A percentile compares a stretch with the other conserved stretches of the same genome.
These are phyloP conservation scores for Alligator mississippiensis DNA, from an alignment of 2,113 vertebrate genomes.

Conservation along the genomic window DNA sequence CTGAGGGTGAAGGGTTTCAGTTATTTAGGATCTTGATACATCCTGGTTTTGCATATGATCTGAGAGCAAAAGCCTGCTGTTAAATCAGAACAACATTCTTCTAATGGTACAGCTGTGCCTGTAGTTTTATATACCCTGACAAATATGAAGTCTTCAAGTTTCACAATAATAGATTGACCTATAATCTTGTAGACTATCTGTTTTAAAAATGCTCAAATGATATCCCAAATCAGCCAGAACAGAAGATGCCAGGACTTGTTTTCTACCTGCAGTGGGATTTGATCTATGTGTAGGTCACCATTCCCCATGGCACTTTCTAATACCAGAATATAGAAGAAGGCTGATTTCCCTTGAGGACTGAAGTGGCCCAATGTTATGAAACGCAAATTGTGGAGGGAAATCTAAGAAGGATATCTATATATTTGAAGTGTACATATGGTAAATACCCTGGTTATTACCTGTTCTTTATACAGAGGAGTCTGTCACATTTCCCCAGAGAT, in stretches of 20 bases:
- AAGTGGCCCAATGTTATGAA: not conserved
- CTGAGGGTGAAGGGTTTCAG: not conserved
- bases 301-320: not conserved
- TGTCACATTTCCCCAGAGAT: too few species aligned
- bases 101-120: not conserved
- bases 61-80: not conserved
- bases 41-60: not conserved
- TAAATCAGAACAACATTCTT: not conserved
- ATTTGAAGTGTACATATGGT: too few species aligned
- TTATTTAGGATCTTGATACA: not conserved
- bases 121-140: not conserved
- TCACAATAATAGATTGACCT: not conserved
- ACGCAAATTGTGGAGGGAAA: not conserved
- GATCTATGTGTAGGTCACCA: not conserved
- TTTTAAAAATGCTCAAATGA: not conserved
- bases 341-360: not conserved
- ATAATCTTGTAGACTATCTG: not conserved
- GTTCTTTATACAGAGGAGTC: too few species aligned
- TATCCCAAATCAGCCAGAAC: not conserved
- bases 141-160: not conserved
- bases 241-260: not conserved
- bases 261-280: not conserved
- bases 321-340: not conserved
- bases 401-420: not conserved
- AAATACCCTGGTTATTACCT: too few species aligned